Base-by-base conservation (phyloP, 1,140 invertebrate species). In the Rhyacophila brunnea region DNA sequence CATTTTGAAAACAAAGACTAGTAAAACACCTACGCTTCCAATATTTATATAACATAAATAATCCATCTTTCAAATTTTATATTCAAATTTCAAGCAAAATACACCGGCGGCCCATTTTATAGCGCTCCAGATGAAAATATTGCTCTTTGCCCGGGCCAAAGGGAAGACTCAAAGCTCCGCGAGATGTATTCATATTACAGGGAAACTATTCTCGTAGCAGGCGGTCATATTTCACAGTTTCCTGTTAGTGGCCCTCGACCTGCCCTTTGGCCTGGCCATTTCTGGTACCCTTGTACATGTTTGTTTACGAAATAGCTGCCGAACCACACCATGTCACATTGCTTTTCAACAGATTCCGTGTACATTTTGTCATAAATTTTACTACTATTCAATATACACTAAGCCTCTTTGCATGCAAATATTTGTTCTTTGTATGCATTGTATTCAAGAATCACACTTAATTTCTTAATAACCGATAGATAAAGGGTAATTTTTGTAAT, bases 141-240 rank as follows among this genome's bases (percentile, higher is more conserved):
- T 52, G 50, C 50, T 43, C 11, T 52, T 52, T 40, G 19, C 50
- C 49, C 18, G 19, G 36, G 45, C 19, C 34, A 51, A 34, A 32
- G 28, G n/a, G n/a, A 17, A 19, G n/a, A 23, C 48, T 19, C 15
- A 28, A 23, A 10, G 19, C 14, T 18, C 15, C 38, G 19, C 44
- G 18, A 56, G 54, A 56, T 56, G 45, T 56, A 48, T 48, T 47
- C 44, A 40, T 38, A 48, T 40, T 56, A 38, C 51, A 54, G 9
- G 35, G 28, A 19, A 56, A 56, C 32, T 48, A 46, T 55, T 46
- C 18, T 23, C 10, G 18, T 28, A 28, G 43, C 36, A 20, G 32
- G n/a, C 34, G 45, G 44, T 56, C 54, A 48, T 56, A 56, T 56
- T 56, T 56, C 54, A 56, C 35, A 54, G 51, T 42, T 32, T 18